Conservation (phyloP, 1,140 invertebrate genomes). For the Drosophila paulistorum region DNA sequence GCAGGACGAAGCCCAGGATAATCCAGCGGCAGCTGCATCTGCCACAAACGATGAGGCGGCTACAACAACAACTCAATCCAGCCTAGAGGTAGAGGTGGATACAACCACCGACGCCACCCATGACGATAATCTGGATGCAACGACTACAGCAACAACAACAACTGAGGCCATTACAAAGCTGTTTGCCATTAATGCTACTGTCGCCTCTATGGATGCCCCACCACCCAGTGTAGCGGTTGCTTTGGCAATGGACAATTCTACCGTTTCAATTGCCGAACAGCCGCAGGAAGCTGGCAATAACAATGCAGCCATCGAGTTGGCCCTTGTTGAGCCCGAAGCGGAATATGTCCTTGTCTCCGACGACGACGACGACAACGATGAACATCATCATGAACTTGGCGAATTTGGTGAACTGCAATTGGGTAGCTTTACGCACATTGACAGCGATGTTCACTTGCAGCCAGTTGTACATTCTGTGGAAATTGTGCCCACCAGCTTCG, state of each 20-base stretch:
- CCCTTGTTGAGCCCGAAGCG: constrained; percentile 69
- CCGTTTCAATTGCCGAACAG: constrained; percentile 64
- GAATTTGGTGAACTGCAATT: constrained; percentile 45
- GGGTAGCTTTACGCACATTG: constrained; percentile 74
- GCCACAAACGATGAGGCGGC: constrained; percentile 34
- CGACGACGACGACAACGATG: constrained; percentile 24
- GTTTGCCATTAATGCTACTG: constrained; percentile 70
- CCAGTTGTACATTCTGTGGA: constrained; percentile 77
- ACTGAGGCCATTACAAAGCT: constrained; percentile 58
- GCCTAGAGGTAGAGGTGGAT: constrained; percentile 15
- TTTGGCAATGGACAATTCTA: constrained; percentile 56
- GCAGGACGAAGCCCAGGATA: constrained; percentile 57
- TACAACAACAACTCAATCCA: constrained; percentile 24
- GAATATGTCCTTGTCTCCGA: constrained; percentile 71
- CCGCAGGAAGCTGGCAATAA: constrained; percentile 53
- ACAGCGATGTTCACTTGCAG: constrained; percentile 71
- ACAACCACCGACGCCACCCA: constrained; percentile 22
- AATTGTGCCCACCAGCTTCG: constrained; percentile 74
- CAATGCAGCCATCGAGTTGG: constrained; percentile 66
- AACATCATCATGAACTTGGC: constrained; percentile 51
- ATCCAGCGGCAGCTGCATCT: constrained; percentile 23
- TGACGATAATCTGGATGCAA: constrained; percentile 11
- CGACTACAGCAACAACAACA: constrained; percentile 26
- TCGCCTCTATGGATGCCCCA: constrained; percentile 35
- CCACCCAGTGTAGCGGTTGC: constrained; percentile 59